Evolutionary conservation across 2,888 invertebrate species (phyloP), one percentile per base, ranked within the genome.

Genomic region (Nemurella pictetii): DNA sequence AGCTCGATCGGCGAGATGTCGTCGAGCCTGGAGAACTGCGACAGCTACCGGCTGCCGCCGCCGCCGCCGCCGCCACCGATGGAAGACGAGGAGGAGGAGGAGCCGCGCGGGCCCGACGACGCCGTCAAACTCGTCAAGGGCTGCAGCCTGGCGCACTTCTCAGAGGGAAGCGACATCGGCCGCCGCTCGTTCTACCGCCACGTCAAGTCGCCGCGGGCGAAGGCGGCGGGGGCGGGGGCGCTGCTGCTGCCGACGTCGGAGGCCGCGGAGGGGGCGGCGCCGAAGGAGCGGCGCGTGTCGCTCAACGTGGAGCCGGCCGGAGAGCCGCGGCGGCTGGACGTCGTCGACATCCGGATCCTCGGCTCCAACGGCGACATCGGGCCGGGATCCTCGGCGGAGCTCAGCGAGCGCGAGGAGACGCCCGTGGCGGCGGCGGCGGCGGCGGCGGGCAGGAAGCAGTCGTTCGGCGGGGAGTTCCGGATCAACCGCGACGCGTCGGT

Each of bases 141-240:
- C 88, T 96, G 96, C 89, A 96, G 96, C 88, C 90, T 96, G 88
- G 96, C 96, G 0, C 94, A 95, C 87, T 96, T 96, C 88, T 95
- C 95, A 86, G 96, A 96, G 90, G 96, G 96, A 27, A 96, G 93
- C 89, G 96, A 96, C 89, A 96, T 96, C 86, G 95, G 95, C 0
- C 92, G 96, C 80, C 93, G 94, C 89, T 96, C 96, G 0, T 95
- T 96, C 89, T 86, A 86, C 35, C 83, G 84, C 25, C 85, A 82
- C 82, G 72, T 82, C 72, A 26, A 29, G n/a, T 55, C 72, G n/a
- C 82, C 82, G 28, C 55, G 27, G 72, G 3, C 55, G 72, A 72
- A 55, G 72, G 5, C 20, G 0, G 29, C 5, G 72, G 3, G 27
- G 72, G 28, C 25, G 72, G 5, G 3, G 0, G 29, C 5, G 72